A percentile compares a stretch with the other conserved stretches of the same genome.
Conservation (phyloP, 2,113 vertebrate genomes). For the Dasypus novemcinctus region DNA sequence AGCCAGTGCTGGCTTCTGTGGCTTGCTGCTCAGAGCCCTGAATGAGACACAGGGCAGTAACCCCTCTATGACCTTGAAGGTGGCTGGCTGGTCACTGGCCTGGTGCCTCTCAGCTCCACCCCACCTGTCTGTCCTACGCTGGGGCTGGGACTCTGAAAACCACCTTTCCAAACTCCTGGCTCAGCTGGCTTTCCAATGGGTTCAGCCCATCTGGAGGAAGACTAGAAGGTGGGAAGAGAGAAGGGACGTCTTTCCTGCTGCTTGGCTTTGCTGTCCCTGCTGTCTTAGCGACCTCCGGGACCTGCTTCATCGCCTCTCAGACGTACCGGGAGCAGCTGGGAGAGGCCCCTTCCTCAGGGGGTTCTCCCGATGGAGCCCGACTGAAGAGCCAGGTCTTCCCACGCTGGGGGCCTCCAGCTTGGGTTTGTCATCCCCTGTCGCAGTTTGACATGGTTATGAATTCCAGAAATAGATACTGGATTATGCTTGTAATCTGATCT, state of each 20-base stretch:
- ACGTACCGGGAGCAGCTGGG: neutral
- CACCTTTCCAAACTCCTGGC: neutral
- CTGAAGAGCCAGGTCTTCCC: neutral
- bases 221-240: neutral
- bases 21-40: neutral
- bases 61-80: neutral
- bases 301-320: neutral
- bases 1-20: neutral
- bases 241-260: neutral
- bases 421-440: neutral
- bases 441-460: too few species aligned
- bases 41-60: neutral
- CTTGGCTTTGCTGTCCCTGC: fast-evolving
- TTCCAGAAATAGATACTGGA: too few species aligned
- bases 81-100: neutral
- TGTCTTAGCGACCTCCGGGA: neutral
- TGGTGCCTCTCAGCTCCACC: too few species aligned
- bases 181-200: neutral
- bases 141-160: neutral
- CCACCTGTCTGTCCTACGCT: neutral
- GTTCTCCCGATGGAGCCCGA: neutral
- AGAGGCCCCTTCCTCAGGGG: neutral
- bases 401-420: neutral
- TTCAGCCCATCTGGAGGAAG: neutral
- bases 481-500: too few species aligned